A percentile compares a stretch with the other conserved stretches of the same genome.
These are phyloP conservation scores for Nomada lathburiana DNA, from an alignment of 2,888 invertebrate species.

Conservation along the genomic window DNA sequence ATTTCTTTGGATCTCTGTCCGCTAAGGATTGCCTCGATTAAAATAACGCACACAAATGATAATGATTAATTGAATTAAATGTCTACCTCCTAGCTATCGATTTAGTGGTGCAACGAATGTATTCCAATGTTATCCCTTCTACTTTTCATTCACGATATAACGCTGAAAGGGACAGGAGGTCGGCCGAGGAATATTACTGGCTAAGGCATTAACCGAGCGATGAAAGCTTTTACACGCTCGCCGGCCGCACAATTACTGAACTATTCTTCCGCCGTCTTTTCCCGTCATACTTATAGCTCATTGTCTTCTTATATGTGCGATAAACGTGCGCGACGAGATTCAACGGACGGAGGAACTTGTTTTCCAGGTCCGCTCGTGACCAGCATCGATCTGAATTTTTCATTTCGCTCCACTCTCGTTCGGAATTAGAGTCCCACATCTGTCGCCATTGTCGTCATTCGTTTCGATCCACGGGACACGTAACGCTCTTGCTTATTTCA, in stretches of 20 bases:
- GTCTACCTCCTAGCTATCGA: no score
- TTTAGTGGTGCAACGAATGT: no score
- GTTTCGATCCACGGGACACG: not conserved
- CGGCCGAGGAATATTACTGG: constrained; percentile 25
- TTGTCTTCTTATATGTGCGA: constrained; percentile 27
- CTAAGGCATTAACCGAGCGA: constrained; percentile 35
- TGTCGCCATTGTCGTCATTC: constrained; percentile 19
- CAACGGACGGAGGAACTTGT: not conserved
- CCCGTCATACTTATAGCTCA: constrained; percentile 11
- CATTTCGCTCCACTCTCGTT: constrained; percentile 29
- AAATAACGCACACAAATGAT: no score
- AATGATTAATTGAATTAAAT: no score
- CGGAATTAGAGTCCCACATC: constrained; percentile 16
- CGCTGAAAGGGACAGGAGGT: constrained; percentile 10
- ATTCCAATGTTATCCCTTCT: no score
- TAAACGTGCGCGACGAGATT: constrained; percentile 15
- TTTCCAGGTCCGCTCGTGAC: not conserved
- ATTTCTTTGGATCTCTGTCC: no score
- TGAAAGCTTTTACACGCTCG: constrained; percentile 41
- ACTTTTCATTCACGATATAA: not conserved
- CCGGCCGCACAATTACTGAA: constrained; percentile 35
- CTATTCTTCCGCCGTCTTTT: constrained; percentile 31
- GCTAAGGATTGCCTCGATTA: no score
- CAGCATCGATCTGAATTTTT: constrained; percentile 34
- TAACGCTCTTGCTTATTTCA: no score